Evolutionary conservation across 2,888 invertebrate genomes (phyloP), one percentile per base, ranked within the genome.

Genomic region (Blastobasis lacticolella): DNA sequence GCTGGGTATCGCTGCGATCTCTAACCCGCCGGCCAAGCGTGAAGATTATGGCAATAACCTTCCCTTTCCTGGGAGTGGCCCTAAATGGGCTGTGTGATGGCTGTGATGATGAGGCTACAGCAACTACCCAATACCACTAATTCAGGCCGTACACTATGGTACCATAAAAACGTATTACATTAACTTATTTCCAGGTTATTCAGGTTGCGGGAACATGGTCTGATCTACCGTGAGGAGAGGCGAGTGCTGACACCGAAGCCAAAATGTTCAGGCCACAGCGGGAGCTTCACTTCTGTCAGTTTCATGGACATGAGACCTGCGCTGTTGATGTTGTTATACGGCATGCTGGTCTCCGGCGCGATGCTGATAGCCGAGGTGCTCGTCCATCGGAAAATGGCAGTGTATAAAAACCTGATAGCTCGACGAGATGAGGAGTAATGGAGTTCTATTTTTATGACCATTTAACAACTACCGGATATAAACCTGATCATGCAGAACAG

Each of bases 211-310:
- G 93, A 93, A 63, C 88, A 88, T 48, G 93, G 92, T 0, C 63
- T 93, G 6, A 90, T 90, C 54, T 75, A 78, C 44, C 85, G 92
- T 9, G 90, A 90, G 55, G 76, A 88, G 78, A 61, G 75, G 10
- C 71, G 89, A 45, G 74, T 92, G 37, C 92, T 90, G 64, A 86
- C 90, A 0, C 89, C 88, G 55, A 92, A 91, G 66, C 93, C 93
- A 0, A 59, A 69, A 4, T 93, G 93, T 60, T 70, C 71, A 4
- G 81, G 83, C 0, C 90, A 91, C 49, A 79, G 80, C 1, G 89
- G 89, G 0, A 82, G 69, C 47, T 93, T 93, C 66, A 85, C 90
- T 7, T 92, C 91, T 8, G 93, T 93, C 6, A 90, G 90, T 44
- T 80, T 91, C 61, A 79, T 90, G 0, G 92, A 92, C 64, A 90